Evolutionary conservation across 2,113 vertebrate species (phyloP).

Genomic region (Pseudopipra pipra): DNA sequence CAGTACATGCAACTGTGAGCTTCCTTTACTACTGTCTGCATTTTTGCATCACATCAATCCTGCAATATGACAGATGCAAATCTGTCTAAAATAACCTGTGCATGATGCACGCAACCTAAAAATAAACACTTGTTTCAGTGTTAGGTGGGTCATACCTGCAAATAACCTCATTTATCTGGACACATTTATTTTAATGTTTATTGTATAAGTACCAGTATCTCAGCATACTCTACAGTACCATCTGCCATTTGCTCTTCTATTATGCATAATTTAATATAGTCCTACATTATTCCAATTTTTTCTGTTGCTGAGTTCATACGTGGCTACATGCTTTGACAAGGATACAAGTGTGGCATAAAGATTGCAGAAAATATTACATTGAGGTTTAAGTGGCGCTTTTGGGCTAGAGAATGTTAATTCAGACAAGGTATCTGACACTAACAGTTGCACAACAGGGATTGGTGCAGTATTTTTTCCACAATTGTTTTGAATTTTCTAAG

Average conservation of each 20-base stretch:
- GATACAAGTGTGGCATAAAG: slow-evolving; percentile 33
- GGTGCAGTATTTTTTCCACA: background rate
- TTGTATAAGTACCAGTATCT: slow-evolving; percentile 76
- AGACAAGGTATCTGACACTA: background rate
- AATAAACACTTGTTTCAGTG: slow-evolving; percentile 70
- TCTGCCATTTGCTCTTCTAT: slow-evolving; percentile 71
- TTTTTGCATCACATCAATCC: slow-evolving; percentile 67
- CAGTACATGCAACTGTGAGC: slow-evolving; percentile 10
- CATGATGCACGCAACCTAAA: slow-evolving; percentile 56
- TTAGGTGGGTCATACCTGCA: slow-evolving; percentile 76
- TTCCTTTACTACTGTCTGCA: slow-evolving; percentile 47
- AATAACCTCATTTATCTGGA: slow-evolving; percentile 73
- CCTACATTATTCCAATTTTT: slow-evolving; percentile 31
- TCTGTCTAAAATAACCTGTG: slow-evolving; percentile 67
- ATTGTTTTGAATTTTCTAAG: background rate
- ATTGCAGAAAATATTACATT: slow-evolving; percentile 41
- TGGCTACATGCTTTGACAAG: slow-evolving; percentile 18
- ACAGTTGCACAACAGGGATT: background rate
- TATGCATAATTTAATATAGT: slow-evolving; percentile 66
- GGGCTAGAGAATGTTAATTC: slow-evolving; percentile 21
- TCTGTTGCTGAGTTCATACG: background rate
- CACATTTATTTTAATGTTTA: slow-evolving; percentile 68
- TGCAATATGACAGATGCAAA: slow-evolving; percentile 64
- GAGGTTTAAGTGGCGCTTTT: slow-evolving; percentile 39
- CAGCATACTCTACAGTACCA: slow-evolving; percentile 57